These are phyloP conservation scores for Emydura subglobosa DNA, from an alignment of 2,113 vertebrate genomes.

Conservation along the genomic window DNA sequence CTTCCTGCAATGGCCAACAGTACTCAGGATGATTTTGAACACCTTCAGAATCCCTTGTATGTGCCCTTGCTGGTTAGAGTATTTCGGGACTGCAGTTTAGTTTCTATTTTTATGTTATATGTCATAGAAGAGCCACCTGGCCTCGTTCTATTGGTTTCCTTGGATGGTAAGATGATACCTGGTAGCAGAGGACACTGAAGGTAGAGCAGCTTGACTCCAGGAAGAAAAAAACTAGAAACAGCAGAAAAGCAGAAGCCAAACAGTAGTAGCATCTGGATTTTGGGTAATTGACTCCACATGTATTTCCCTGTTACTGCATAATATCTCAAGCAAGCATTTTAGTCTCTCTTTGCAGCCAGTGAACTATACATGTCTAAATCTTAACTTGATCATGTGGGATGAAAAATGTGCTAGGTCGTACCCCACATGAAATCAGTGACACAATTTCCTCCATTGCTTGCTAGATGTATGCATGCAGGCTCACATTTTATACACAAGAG, in stretches of 20 bases:
- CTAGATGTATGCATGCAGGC: background rate
- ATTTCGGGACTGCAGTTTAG: background rate
- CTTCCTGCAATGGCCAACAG: background rate
- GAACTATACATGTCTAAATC: background rate
- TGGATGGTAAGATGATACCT: background rate
- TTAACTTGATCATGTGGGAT: background rate
- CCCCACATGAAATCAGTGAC: background rate
- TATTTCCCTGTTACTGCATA: conserved; percentile 45
- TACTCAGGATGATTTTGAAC: background rate
- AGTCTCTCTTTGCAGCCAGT: background rate
- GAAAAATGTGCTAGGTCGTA: conserved; percentile 14
- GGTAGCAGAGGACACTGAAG: conserved; percentile 16
- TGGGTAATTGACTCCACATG: conserved; percentile 67
- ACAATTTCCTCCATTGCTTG: background rate
- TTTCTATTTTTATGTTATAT: background rate
- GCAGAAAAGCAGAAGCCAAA: conserved; percentile 61
- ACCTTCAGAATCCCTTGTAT: background rate
- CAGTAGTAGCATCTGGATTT: conserved; percentile 73
- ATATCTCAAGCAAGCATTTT: conserved; percentile 1
- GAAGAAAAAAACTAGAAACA: conserved; percentile 61
- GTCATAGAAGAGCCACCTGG: rapidly evolving
- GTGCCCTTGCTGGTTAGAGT: background rate
- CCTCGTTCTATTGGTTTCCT: background rate
- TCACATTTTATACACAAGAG: background rate
- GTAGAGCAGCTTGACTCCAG: background rate